These are phyloP conservation scores for Tetraodon nigroviridis DNA, from an alignment of 2,113 vertebrate genomes.

Conservation along the genomic window DNA sequence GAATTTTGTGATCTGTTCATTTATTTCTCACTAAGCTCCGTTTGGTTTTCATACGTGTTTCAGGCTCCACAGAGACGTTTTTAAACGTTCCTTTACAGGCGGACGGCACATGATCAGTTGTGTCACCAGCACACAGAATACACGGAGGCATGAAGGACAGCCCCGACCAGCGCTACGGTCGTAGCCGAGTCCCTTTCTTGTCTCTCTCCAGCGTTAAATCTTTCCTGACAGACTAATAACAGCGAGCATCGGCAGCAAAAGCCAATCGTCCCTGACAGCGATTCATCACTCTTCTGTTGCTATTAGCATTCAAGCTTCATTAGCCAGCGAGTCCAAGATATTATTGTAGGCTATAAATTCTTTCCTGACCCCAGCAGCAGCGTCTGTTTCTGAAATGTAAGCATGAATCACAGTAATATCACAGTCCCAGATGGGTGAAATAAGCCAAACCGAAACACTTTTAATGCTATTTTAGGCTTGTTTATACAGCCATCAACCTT, in stretches of 20 bases:
- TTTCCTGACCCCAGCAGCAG: conserved; percentile 9
- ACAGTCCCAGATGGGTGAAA: neutral
- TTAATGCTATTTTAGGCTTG: too few species aligned
- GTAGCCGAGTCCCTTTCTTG: conserved; percentile 7
- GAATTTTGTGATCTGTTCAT: too few species aligned
- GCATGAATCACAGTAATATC: conserved; percentile 16
- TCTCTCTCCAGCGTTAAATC: conserved; percentile 16
- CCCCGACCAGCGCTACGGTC: too few species aligned
- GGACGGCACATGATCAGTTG: too few species aligned
- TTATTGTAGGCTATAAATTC: conserved; percentile 55
- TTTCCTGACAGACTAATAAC: conserved; percentile 46
- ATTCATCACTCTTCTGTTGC: conserved; percentile 52
- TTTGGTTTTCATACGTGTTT: too few species aligned
- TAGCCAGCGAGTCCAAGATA: conserved; percentile 53
- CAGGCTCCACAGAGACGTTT: too few species aligned
- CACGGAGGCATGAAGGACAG: too few species aligned
- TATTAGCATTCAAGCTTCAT: conserved; percentile 64
- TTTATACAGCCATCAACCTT: too few species aligned
- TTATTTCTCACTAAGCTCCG: too few species aligned
- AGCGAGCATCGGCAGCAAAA: conserved; percentile 21
- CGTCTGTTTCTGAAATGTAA: neutral
- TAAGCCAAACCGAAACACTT: too few species aligned
- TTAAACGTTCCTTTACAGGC: too few species aligned
- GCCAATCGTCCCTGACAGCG: conserved; percentile 28
- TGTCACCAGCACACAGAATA: too few species aligned